phyloP scores from a whole-genome alignment of 1,140 invertebrate species.

The Temnothorax nylanderi region DNA sequence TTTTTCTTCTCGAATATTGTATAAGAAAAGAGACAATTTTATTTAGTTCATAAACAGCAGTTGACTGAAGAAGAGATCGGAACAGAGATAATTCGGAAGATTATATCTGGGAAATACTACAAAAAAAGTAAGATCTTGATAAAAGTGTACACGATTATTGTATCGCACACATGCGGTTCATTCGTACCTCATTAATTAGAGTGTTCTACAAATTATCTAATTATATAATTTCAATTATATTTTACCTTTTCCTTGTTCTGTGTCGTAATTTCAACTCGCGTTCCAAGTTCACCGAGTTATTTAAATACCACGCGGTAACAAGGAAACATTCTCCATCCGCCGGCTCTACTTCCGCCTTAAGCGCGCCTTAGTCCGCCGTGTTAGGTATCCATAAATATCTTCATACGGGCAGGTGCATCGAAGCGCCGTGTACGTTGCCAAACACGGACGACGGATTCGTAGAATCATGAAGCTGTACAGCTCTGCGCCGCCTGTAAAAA shows the following conservation, averaged over 20 bases:
- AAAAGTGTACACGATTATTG: background rate
- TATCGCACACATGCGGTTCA: background rate
- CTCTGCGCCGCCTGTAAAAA: background rate
- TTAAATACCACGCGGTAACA: background rate
- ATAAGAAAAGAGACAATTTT: background rate
- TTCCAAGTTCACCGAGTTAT: background rate
- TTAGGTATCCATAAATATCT: constrained; percentile 2
- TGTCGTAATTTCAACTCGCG: background rate
- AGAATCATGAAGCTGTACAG: constrained; percentile 6
- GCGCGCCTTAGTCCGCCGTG: background rate
- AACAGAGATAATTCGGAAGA: background rate
- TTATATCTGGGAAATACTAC: background rate
- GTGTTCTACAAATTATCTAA: background rate
- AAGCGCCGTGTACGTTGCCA: background rate
- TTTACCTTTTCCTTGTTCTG: background rate
- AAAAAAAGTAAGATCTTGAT: background rate
- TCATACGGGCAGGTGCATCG: background rate
- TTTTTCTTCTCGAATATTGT: background rate
- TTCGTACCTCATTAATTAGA: background rate
- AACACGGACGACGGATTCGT: background rate
- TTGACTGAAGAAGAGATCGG: background rate
- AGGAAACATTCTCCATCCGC: background rate
- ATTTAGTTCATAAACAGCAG: background rate
- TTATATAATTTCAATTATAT: background rate
- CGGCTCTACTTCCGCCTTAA: background rate